phyloP scores from a whole-genome alignment of 2,113 vertebrate species.

The Eurystomus gularis region DNA sequence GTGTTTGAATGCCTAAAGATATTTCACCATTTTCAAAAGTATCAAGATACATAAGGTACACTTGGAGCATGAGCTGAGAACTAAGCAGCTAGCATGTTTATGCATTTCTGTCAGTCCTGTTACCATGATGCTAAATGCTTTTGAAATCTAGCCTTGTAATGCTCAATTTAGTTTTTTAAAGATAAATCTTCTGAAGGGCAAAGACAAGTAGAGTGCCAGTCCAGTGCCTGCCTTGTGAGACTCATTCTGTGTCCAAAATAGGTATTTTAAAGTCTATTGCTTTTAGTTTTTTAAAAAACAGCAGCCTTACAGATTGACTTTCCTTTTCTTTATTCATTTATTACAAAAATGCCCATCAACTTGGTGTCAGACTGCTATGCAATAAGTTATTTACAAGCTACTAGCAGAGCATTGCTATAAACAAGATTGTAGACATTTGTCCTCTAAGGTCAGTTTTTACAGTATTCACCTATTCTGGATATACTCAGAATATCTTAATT shows the following conservation, averaged over 20 bases:
- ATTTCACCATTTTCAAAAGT: not conserved
- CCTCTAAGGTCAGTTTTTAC: not conserved
- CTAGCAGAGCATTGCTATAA: not conserved
- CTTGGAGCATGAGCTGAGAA: not conserved
- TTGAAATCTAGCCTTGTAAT: not conserved
- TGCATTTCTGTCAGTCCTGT: not conserved
- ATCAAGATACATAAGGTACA: not conserved
- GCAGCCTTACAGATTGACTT: not conserved
- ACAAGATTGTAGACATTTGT: conserved; percentile 25
- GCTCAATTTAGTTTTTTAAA: not conserved
- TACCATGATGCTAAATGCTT: not conserved
- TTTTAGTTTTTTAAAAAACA: not conserved
- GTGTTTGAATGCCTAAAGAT: not conserved
- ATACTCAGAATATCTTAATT: not conserved
- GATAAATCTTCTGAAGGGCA: not conserved
- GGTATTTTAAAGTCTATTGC: not conserved
- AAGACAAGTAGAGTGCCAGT: not conserved
- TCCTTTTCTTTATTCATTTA: not conserved
- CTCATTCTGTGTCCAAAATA: not conserved
- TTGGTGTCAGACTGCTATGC: not conserved
- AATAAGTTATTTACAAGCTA: conserved; percentile 43
- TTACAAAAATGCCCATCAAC: conserved; percentile 20
- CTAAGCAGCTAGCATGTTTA: not conserved
- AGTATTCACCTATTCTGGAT: conserved; percentile 25
- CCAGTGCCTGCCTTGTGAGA: not conserved